Base-by-base conservation (phyloP, 2,888 invertebrate species). In the Dromius quadrimaculatus region DNA sequence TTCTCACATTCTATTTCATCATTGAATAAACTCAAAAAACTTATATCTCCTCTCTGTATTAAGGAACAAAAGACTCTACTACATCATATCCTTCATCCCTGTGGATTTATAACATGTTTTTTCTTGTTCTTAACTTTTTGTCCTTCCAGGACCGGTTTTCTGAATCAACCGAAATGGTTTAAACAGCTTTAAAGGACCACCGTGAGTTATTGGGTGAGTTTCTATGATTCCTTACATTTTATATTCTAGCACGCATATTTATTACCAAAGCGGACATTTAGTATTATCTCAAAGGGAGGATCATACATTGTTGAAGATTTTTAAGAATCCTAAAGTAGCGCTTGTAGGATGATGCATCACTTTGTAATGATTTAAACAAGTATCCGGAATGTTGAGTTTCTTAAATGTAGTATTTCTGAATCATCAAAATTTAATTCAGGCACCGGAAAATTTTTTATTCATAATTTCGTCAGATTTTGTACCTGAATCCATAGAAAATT, bases 161-260 rank as follows among this genome's bases (percentile, higher is more conserved):
- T 54, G 50, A 54, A 54, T 54, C 50, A 54, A 28, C 28, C 50
- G 50, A 28, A 54, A 54, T 28, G 28, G 15, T 28, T 23, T 28
- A n/a, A 47, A 23, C 32, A 15, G 50, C 23, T 54, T 54, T 54
- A 54, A 54, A 28, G 28, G 50, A 54, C 50, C 50, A 54, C 50
- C 50, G 28, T 54, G 50, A 54, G 28, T 54, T 54, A 54, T 54
- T 32, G 50, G 28, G 50, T 50, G 50, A 50, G 23, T 54, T 54
- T 54, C 28, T 28, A 28, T 54, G 28, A 54, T 54, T 54, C 50
- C 28, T 54, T 28, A 54, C 50, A 54, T 54, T 54, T 54, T 54
- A n/a, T n/a, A 54, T 11, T 54, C 50, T 54, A 54, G 15, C 41
- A 5, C 41, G 28, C 8, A 28, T 54, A 54, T 54, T 54, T 54